Evolutionary conservation across 1,140 invertebrate genomes (phyloP).

Genomic region (Druon quercuslanigerum): DNA sequence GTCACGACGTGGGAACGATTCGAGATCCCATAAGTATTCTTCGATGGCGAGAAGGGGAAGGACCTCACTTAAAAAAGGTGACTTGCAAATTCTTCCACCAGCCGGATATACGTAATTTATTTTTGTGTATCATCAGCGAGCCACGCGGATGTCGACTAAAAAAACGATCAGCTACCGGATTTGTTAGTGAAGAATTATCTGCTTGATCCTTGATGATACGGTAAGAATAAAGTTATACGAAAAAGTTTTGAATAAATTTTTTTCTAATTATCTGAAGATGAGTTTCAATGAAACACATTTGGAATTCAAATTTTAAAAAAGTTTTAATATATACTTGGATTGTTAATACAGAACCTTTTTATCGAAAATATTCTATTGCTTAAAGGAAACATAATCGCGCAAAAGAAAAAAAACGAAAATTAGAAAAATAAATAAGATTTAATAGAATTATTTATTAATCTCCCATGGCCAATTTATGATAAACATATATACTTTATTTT

Average conservation of each 20-base stretch:
- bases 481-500: too few relatives aligned
- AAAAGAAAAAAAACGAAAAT: too few relatives aligned
- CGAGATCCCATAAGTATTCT: slow-evolving; percentile 32
- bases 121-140: slow-evolving; percentile 1
- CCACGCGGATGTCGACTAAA: neutral
- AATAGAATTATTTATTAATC: too few relatives aligned
- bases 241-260: neutral
- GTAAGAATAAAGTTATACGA: neutral
- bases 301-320: too few relatives aligned
- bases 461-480: too few relatives aligned
- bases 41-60: slow-evolving; percentile 31
- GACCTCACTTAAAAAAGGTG: slow-evolving; percentile 60
- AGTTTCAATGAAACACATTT: too few relatives aligned
- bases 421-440: too few relatives aligned
- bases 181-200: neutral
- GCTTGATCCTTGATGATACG: neutral
- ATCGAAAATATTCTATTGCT: too few relatives aligned
- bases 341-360: too few relatives aligned
- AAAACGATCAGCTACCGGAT: neutral
- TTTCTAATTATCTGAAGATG: too few relatives aligned
- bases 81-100: slow-evolving; percentile 53
- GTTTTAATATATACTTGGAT: too few relatives aligned
- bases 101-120: slow-evolving; percentile 12
- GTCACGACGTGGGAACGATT: slow-evolving; percentile 29
- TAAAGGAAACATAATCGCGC: too few relatives aligned